phyloP scores from a whole-genome alignment of 1,140 invertebrate genomes.

The Drosophila albomicans region DNA sequence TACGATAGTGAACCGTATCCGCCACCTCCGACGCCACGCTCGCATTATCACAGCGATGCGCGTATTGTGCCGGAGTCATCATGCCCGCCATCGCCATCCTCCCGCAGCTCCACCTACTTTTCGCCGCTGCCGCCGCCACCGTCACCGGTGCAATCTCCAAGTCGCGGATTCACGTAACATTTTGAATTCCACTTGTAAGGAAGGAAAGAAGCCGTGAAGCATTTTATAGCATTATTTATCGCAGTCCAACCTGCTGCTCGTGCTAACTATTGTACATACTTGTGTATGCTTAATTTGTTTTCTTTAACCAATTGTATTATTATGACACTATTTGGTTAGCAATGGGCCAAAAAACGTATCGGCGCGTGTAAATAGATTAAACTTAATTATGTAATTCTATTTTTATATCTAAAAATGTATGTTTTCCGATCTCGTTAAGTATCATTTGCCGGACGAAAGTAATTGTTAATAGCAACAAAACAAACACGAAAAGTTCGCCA shows the following conservation, averaged over 20 bases:
- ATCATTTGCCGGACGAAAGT: slow-evolving; percentile 72
- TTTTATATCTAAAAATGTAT: slow-evolving; percentile 31
- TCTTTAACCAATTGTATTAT: slow-evolving; percentile 58
- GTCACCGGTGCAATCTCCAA: slow-evolving; percentile 88
- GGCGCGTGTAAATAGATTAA: slow-evolving; percentile 42
- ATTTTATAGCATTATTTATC: neutral
- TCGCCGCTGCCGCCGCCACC: slow-evolving; percentile 90
- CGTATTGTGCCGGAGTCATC: slow-evolving; percentile 86
- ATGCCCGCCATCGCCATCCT: slow-evolving; percentile 92
- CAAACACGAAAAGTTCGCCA: slow-evolving; percentile 31
- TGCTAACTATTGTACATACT: slow-evolving; percentile 62
- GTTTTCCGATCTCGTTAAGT: slow-evolving; percentile 74
- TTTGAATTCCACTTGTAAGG: slow-evolving; percentile 80
- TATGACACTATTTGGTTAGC: slow-evolving; percentile 37
- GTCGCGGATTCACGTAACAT: slow-evolving; percentile 84
- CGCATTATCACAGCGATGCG: slow-evolving; percentile 89
- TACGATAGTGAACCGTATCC: slow-evolving; percentile 90
- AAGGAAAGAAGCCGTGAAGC: neutral
- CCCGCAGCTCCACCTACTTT: slow-evolving; percentile 90
- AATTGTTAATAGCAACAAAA: slow-evolving; percentile 40
- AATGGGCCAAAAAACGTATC: slow-evolving; percentile 21
- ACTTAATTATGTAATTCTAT: slow-evolving; percentile 12
- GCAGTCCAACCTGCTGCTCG: neutral
- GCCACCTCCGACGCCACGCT: slow-evolving; percentile 93
- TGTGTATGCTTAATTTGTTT: slow-evolving; percentile 57